These are phyloP conservation scores for Acipenser ruthenus DNA, from an alignment of 2,797 vertebrate species.

Conservation along the genomic window DNA sequence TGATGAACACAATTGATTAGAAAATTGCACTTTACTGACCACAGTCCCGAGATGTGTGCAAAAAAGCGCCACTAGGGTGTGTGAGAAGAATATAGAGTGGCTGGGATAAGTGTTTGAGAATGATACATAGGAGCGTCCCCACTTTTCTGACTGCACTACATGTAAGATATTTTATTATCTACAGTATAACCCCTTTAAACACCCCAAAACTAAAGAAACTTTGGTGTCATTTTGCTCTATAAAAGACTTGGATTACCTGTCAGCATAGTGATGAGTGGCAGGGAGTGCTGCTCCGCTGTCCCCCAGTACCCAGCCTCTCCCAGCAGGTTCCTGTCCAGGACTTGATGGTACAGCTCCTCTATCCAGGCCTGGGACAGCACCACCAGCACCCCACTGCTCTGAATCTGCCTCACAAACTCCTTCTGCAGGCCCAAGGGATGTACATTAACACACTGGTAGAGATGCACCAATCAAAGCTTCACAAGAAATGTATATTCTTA, in stretches of 20 bases:
- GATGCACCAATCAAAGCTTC: too few relatives aligned
- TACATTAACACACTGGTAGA: too few relatives aligned
- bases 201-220: background rate
- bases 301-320: constrained; percentile 88
- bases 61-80: too few relatives aligned
- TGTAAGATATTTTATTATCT: too few relatives aligned
- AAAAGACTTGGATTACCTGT: constrained; percentile 58
- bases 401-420: constrained; percentile 85
- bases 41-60: too few relatives aligned
- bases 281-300: constrained; percentile 66
- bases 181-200: too few relatives aligned
- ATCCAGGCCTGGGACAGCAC: constrained; percentile 90
- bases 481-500: too few relatives aligned
- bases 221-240: background rate
- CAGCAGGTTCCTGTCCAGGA: constrained; percentile 84
- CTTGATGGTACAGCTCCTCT: constrained; percentile 87
- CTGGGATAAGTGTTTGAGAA: too few relatives aligned
- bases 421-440: constrained; percentile 59
- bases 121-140: too few relatives aligned
- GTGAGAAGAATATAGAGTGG: too few relatives aligned
- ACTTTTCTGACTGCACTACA: background rate
- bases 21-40: too few relatives aligned
- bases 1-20: too few relatives aligned
- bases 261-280: constrained; percentile 85
- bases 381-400: constrained; percentile 82